Conservation (phyloP, 2,888 invertebrate genomes). For the Pandemis cinnamomeana region DNA sequence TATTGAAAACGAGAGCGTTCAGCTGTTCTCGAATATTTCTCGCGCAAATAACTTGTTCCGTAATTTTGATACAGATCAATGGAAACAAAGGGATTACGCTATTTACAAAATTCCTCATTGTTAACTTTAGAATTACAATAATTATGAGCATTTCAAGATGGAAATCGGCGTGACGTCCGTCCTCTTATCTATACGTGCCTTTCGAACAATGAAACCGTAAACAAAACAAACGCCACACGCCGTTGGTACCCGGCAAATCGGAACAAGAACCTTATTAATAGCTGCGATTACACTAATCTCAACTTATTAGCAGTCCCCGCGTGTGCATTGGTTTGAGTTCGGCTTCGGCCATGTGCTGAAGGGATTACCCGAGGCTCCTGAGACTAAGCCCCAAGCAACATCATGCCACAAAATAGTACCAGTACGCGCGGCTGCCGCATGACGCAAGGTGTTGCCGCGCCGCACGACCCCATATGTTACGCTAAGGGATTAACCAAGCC, state of each 20-base stretch:
- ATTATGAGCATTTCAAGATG: conserved; percentile 14
- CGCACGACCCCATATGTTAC: conserved; percentile 27
- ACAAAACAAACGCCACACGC: neutral
- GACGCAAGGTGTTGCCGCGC: conserved; percentile 1
- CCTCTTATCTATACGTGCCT: neutral
- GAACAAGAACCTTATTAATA: conserved; percentile 22
- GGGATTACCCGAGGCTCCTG: conserved; percentile 10
- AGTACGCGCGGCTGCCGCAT: neutral
- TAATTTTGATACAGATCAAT: conserved; percentile 33
- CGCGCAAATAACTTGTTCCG: conserved; percentile 27
- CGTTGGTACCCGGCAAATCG: neutral
- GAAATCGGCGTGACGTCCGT: neutral
- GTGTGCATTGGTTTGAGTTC: conserved; percentile 16
- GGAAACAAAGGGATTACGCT: conserved; percentile 21
- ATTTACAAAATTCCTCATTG: conserved; percentile 23
- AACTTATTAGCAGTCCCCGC: conserved; percentile 11
- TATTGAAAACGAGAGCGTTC: conserved; percentile 33
- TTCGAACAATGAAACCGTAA: neutral
- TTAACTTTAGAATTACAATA: conserved; percentile 20
- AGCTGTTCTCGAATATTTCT: conserved; percentile 26
- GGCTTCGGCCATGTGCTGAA: conserved; percentile 11
- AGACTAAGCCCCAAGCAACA: neutral
- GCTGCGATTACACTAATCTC: conserved; percentile 20
- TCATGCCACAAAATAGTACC: neutral
- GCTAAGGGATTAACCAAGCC: conserved; percentile 58